Conservation (phyloP, 1,140 invertebrate genomes). For the Cataglyphis hispanica region DNA sequence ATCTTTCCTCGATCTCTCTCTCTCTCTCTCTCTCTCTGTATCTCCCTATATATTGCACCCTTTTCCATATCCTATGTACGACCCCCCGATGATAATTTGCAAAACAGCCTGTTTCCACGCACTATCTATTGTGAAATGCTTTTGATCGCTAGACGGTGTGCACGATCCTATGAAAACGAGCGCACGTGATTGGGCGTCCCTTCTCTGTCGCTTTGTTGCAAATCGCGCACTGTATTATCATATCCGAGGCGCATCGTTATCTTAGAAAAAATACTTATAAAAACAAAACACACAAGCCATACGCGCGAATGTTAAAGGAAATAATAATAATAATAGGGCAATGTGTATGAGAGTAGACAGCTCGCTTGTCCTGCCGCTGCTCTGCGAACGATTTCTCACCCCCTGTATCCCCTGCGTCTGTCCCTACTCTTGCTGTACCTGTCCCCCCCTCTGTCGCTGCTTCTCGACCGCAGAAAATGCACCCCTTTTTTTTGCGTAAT, state of each 20-base stretch:
- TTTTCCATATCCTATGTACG: neutral
- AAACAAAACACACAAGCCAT: conserved; percentile 44
- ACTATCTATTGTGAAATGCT: conserved; percentile 69
- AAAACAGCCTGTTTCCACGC: conserved; percentile 61
- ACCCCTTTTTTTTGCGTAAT: conserved; percentile 50
- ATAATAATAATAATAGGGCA: conserved; percentile 70
- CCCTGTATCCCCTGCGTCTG: conserved; percentile 58
- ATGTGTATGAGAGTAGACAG: conserved; percentile 71
- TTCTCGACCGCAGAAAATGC: conserved; percentile 65
- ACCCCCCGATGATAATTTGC: conserved; percentile 49
- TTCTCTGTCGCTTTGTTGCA: conserved; percentile 86
- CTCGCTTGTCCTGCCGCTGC: conserved; percentile 71
- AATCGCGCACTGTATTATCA: conserved; percentile 76
- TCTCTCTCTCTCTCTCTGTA: neutral
- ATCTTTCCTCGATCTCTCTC: neutral
- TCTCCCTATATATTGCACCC: no score
- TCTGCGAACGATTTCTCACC: conserved; percentile 69
- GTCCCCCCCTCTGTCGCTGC: conserved; percentile 52
- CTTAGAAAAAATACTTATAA: conserved; percentile 70
- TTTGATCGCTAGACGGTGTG: conserved; percentile 83
- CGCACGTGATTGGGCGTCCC: conserved; percentile 86
- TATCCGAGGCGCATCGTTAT: conserved; percentile 63
- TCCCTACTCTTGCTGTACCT: conserved; percentile 27
- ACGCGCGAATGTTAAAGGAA: conserved; percentile 34
- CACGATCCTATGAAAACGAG: conserved; percentile 79